Base-by-base conservation (phyloP, 2,888 invertebrate genomes). In the Artemia sp. region DNA sequence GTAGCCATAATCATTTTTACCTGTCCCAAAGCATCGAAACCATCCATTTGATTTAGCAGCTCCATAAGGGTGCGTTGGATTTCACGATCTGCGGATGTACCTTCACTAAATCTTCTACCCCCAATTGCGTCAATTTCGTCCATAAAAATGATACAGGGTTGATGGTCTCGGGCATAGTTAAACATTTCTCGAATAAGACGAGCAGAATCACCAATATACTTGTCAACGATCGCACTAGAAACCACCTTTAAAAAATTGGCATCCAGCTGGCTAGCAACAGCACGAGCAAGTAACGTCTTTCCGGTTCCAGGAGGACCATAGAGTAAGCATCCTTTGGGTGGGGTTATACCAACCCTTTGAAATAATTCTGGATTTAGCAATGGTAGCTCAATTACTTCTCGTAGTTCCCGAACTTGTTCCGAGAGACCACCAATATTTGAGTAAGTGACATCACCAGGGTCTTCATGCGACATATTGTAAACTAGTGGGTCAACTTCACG, bases 71-170 rank as follows among this genome's bases (percentile, higher is more conserved):
- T 98, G 73, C 98, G 85, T 78, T 98, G 98, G 77, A 98, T 98
- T 82, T 99, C 98, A 76, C 98, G 86, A 83, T 99, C 98, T 2
- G 98, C 98, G 67, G 95, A 95, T 1, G 98, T 99, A 72, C 97
- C 97, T 78, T 98, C 97, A 0, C 95, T 95, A 82, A 98, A 98
- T 76, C 97, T 85, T 68, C 96, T 83, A 0, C 96, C 97, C 79
- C 94, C 97, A 74, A 98, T 98, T 70, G 98, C 98, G 82, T 98
- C 98, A 76, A 98, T 98, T 82, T 98, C 98, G 80, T 99, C 98
- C 98, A 98, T 99, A 81, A 99, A 98, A 76, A 98, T 97, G 76
- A 98, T 98, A 80, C 98, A 98, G 2, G 98, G 98, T 77, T 98
- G 96, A 81, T 98, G 98, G 79, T 99, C 98, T 68, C 96, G 85